Conservation (phyloP, 2,797 vertebrate species). For the Phoebastria nigripes region DNA sequence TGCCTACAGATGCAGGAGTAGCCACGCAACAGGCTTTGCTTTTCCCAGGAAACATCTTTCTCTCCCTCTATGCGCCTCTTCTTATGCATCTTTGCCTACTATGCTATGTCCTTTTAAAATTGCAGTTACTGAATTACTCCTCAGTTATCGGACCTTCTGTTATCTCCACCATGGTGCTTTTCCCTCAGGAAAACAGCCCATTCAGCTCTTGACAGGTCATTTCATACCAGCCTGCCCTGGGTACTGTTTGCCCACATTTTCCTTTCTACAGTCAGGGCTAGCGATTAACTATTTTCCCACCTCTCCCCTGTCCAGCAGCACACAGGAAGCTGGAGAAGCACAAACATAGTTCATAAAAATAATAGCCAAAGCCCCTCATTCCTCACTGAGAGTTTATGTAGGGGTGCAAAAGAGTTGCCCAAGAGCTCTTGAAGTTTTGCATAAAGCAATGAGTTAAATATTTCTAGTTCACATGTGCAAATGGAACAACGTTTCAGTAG, state of each 20-base stretch:
- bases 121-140: not conserved
- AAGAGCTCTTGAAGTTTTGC: not conserved
- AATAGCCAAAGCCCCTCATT: not conserved
- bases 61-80: not conserved
- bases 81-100: not conserved
- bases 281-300: not conserved
- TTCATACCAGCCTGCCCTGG: not conserved
- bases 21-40: not conserved
- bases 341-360: not conserved
- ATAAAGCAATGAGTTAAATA: not conserved
- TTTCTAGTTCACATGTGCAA: not conserved
- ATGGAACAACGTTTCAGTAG: not conserved
- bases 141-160: not conserved
- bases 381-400: not conserved
- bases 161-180: not conserved
- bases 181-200: not conserved
- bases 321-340: not conserved
- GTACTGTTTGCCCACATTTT: not conserved
- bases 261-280: not conserved
- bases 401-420: not conserved
- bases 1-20: not conserved
- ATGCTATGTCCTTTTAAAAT: not conserved
- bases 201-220: not conserved
- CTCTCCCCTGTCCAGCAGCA: not conserved
- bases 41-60: not conserved